Conservation (phyloP, 2,888 invertebrate genomes). For the Eristalis tenax region DNA sequence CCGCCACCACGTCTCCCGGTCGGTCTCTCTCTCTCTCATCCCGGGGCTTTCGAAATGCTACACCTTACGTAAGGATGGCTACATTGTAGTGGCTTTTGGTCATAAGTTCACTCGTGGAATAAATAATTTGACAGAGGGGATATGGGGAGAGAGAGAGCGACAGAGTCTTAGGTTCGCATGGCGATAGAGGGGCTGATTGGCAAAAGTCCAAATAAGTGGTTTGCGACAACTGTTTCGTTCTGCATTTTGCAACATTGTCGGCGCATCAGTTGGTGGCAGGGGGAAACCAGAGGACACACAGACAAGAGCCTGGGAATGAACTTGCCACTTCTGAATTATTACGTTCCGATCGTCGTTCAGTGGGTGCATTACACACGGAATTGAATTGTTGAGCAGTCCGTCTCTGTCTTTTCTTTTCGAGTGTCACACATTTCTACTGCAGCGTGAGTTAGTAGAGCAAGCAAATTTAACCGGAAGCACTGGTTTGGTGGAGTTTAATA, state of each 20-base stretch:
- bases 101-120: conserved; percentile 63
- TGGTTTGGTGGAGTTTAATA: too few species aligned
- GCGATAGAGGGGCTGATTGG: not conserved
- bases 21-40: not conserved
- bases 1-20: not conserved
- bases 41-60: not conserved
- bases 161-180: not conserved
- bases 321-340: too few species aligned
- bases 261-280: too few species aligned
- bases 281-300: too few species aligned
- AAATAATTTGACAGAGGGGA: conserved; percentile 37
- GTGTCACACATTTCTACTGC: too few species aligned
- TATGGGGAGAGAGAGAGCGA: not conserved
- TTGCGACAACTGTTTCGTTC: not conserved
- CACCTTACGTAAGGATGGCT: not conserved
- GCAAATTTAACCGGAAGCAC: too few species aligned
- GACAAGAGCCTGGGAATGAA: too few species aligned
- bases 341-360: too few species aligned
- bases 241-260: not conserved
- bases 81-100: conserved; percentile 54
- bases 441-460: too few species aligned
- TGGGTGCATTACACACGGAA: too few species aligned
- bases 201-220: not conserved
- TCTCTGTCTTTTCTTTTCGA: too few species aligned
- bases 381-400: too few species aligned